phyloP scores from a whole-genome alignment of 2,797 vertebrate genomes.

The Parambassis ranga region DNA sequence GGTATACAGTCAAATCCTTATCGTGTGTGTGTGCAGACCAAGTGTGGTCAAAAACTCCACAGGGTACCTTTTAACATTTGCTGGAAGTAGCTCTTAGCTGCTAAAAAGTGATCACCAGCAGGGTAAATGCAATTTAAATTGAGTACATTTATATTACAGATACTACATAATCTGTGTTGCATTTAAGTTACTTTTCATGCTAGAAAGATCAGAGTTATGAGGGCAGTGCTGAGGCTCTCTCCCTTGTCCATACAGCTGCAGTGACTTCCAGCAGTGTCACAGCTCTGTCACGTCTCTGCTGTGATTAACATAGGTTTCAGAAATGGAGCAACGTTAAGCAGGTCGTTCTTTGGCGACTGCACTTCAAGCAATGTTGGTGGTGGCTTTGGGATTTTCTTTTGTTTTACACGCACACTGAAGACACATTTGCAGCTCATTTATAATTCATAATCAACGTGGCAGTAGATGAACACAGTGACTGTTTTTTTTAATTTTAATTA shows the following conservation, averaged over 20 bases:
- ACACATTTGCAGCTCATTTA: conserved; percentile 11
- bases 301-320: conserved; percentile 26
- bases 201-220: too few species aligned
- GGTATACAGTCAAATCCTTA: too few species aligned
- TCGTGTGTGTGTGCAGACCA: too few species aligned
- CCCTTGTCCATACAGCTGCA: conserved; percentile 2
- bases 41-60: background rate
- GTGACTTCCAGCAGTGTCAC: conserved; percentile 24
- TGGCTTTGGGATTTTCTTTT: conserved; percentile 23
- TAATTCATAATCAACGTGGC: conserved; percentile 3
- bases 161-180: too few species aligned
- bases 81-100: background rate
- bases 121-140: too few species aligned
- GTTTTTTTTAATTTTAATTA: conserved; percentile 15
- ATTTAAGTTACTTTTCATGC: too few species aligned
- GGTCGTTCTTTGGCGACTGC: background rate
- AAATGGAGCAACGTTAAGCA: conserved; percentile 7
- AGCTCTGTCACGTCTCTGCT: conserved; percentile 7
- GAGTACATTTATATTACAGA: too few species aligned
- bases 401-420: conserved; percentile 4
- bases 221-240: conserved; percentile 1
- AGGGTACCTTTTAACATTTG: background rate
- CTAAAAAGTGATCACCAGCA: background rate
- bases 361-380: conserved; percentile 10
- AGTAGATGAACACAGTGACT: background rate